phyloP scores from a whole-genome alignment of 2,888 invertebrate species.

The Petrolisthes manimaculis region DNA sequence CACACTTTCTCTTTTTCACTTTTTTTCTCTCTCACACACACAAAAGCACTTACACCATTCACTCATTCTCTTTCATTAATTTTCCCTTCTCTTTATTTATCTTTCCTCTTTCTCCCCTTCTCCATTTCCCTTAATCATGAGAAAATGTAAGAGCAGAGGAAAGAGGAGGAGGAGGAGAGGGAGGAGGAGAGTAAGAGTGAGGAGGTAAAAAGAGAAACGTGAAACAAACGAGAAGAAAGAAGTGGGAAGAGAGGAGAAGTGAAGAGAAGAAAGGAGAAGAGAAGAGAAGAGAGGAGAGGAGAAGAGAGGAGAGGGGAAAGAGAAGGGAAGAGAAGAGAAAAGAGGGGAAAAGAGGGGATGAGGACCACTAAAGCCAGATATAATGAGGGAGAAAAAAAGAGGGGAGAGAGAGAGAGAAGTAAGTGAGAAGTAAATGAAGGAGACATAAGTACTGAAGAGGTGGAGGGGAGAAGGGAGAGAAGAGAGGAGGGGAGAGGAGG shows the following conservation, averaged over 20 bases:
- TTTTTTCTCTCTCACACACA: too few relatives aligned
- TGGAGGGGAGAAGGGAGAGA: background rate
- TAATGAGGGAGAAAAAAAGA: background rate
- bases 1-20: too few relatives aligned
- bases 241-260: background rate
- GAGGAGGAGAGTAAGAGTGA: background rate
- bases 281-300: background rate
- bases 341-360: background rate
- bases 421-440: background rate
- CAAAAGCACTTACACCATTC: too few relatives aligned
- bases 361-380: background rate
- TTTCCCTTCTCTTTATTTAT: too few relatives aligned
- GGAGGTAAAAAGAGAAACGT: background rate
- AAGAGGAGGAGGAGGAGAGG: background rate
- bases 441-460: background rate
- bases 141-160: background rate
- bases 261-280: slow-evolving; percentile 3
- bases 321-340: background rate
- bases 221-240: background rate
- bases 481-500: background rate
- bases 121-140: background rate
- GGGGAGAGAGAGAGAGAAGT: background rate
- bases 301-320: slow-evolving; percentile 15
- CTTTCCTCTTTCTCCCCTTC: background rate
- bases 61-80: background rate